A percentile compares a stretch with the other conserved stretches of the same genome.
Conservation (phyloP, 2,888 invertebrate species). For the Meghimatium bilineatum region DNA sequence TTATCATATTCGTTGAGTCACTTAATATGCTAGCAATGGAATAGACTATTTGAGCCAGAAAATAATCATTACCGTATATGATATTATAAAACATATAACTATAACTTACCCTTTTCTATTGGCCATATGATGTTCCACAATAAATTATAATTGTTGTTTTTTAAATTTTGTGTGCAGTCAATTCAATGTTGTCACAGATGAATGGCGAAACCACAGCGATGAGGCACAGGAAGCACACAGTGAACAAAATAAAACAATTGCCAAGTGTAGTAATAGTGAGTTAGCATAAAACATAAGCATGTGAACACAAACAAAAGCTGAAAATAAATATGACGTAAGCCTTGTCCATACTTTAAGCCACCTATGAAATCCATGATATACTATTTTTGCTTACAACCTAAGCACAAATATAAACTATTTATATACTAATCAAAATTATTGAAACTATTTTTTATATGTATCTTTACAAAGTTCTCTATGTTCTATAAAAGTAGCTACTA, state of each 20-base stretch:
- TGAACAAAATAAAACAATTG: not conserved
- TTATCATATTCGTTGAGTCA: too few relatives aligned
- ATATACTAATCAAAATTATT: too few relatives aligned
- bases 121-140: not conserved
- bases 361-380: too few relatives aligned
- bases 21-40: too few relatives aligned
- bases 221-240: not conserved
- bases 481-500: too few relatives aligned
- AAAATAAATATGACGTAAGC: not conserved
- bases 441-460: too few relatives aligned
- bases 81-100: not conserved
- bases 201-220: not conserved
- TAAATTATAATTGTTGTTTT: not conserved
- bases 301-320: not conserved
- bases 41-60: too few relatives aligned
- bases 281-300: not conserved
- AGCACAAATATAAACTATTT: too few relatives aligned
- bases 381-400: too few relatives aligned
- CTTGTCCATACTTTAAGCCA: too few relatives aligned
- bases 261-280: not conserved
- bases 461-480: too few relatives aligned
- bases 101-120: slow-evolving; percentile 21
- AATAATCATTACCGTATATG: too few relatives aligned
- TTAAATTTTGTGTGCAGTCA: not conserved
- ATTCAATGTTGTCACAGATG: not conserved